These are phyloP conservation scores for Rhabdomys pumilio DNA, from an alignment of 2,797 vertebrate species.

Conservation along the genomic window DNA sequence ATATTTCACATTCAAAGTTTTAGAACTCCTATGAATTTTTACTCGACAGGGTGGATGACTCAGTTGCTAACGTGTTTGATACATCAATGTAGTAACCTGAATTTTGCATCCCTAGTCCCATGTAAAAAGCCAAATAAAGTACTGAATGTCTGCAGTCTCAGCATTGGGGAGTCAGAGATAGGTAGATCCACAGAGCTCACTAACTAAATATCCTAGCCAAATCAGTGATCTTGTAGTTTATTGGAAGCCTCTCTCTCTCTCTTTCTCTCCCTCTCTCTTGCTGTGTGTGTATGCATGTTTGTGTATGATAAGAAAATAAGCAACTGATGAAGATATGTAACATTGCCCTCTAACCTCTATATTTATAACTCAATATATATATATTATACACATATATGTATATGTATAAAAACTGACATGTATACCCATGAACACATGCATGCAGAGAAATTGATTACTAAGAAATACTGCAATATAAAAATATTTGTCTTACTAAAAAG, in stretches of 20 bases:
- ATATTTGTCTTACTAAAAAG: not conserved
- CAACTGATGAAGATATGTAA: not conserved
- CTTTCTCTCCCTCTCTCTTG: too few relatives aligned
- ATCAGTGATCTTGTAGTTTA: not conserved
- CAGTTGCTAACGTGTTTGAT: not conserved
- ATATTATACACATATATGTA: not conserved
- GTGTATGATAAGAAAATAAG: not conserved
- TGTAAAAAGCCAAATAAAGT: not conserved
- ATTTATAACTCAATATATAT: not conserved
- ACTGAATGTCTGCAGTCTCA: not conserved
- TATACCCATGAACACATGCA: not conserved
- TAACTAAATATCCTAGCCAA: not conserved
- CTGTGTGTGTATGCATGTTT: not conserved
- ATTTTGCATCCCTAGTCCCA: not conserved
- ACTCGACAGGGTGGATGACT: not conserved
- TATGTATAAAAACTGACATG: not conserved
- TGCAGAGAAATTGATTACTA: not conserved
- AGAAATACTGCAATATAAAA: not conserved
- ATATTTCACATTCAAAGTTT: not conserved
- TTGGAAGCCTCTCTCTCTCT: not conserved
- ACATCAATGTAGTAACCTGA: not conserved
- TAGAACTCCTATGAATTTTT: not conserved
- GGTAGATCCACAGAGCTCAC: too few relatives aligned
- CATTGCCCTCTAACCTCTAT: not conserved
- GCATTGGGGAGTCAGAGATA: not conserved